phyloP scores from a whole-genome alignment of 2,888 invertebrate species.

The Drosophila flavopinicola region DNA sequence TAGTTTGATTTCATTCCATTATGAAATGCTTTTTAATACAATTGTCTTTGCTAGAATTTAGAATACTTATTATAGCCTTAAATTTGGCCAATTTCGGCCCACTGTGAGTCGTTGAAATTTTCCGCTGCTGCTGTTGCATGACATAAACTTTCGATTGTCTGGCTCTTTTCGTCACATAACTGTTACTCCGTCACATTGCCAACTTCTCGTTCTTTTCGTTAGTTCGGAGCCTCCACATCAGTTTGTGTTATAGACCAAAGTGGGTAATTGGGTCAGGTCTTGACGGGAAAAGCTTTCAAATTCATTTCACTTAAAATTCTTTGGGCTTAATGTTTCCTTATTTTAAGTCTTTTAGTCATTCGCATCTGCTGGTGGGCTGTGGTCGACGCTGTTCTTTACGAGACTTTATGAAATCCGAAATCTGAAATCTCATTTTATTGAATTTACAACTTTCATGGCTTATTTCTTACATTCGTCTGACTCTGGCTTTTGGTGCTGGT shows the following conservation, averaged over 20 bases:
- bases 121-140: constrained; percentile 54
- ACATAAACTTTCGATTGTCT: constrained; percentile 81
- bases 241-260: constrained; percentile 62
- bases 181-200: constrained; percentile 38
- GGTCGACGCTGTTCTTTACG: constrained; percentile 60
- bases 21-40: too few relatives aligned
- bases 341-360: constrained; percentile 60
- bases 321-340: constrained; percentile 56
- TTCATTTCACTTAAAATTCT: constrained; percentile 78
- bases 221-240: constrained; percentile 37
- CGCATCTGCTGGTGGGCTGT: constrained; percentile 18
- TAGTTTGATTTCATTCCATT: too few relatives aligned
- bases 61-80: too few relatives aligned
- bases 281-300: constrained; percentile 76
- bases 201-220: constrained; percentile 53
- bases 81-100: constrained; percentile 15
- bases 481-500: constrained; percentile 20
- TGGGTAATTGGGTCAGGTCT: constrained; percentile 80
- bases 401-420: constrained; percentile 62
- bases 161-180: constrained; percentile 61
- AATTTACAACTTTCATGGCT: constrained; percentile 69
- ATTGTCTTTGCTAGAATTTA: too few relatives aligned
- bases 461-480: constrained; percentile 47
- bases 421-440: constrained; percentile 49
- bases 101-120: constrained; percentile 33